phyloP scores from a whole-genome alignment of 2,888 invertebrate genomes.

The Philereme transversata region DNA sequence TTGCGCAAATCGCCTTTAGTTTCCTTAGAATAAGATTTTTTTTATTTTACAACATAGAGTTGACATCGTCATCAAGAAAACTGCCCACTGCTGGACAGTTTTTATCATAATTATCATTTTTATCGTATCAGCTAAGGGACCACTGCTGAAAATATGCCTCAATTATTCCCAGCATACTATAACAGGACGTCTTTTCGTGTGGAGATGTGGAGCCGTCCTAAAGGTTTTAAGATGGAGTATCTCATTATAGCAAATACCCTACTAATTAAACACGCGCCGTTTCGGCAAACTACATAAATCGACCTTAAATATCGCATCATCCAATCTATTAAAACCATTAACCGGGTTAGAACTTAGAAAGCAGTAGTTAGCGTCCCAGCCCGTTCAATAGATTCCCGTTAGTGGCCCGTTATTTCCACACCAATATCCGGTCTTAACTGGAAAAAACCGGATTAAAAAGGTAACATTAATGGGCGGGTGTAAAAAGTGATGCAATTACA shows the following conservation, averaged over 20 bases:
- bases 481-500: constrained; percentile 78
- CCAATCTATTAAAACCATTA: constrained; percentile 71
- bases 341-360: constrained; percentile 69
- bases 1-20: too few relatives aligned
- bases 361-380: constrained; percentile 69
- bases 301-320: constrained; percentile 55
- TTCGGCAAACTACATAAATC: constrained; percentile 49
- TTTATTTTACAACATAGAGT: too few relatives aligned
- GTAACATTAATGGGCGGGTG: constrained; percentile 69
- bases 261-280: neutral
- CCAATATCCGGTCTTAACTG: constrained; percentile 72
- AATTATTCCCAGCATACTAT: too few relatives aligned
- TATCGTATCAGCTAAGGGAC: too few relatives aligned
- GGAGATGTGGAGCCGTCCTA: too few relatives aligned
- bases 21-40: too few relatives aligned
- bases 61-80: too few relatives aligned
- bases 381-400: constrained; percentile 72
- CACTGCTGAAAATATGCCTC: too few relatives aligned
- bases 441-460: constrained; percentile 76
- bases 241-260: neutral
- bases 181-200: too few relatives aligned
- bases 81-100: too few relatives aligned
- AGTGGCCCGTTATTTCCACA: constrained; percentile 72
- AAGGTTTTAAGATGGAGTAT: neutral
- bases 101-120: too few relatives aligned